Percentiles rank a stretch among this genome's conserved stretches.
Evolutionary conservation across 2,113 vertebrate genomes (phyloP).

Genomic region (Xiphias gladius): DNA sequence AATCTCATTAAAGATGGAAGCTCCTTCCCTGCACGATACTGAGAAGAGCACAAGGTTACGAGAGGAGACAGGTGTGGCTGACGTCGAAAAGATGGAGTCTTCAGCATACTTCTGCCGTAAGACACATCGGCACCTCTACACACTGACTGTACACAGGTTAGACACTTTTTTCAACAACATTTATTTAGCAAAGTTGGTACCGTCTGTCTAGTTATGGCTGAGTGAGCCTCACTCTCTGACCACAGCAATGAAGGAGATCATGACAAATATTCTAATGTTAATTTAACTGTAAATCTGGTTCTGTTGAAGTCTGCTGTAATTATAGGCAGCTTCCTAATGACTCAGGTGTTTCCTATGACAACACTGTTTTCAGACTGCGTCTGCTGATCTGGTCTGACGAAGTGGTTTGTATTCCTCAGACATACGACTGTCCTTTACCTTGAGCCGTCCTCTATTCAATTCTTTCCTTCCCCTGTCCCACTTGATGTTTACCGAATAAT

Average conservation of each 20-base stretch:
- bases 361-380: too few species aligned
- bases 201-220: background rate
- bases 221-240: background rate
- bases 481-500: background rate
- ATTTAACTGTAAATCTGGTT: background rate
- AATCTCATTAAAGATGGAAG: constrained; percentile 87
- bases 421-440: background rate
- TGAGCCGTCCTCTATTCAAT: background rate
- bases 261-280: background rate
- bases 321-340: background rate
- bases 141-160: background rate
- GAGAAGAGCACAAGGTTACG: constrained; percentile 68
- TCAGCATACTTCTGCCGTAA: constrained; percentile 27
- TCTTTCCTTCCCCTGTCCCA: background rate
- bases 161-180: background rate
- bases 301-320: background rate
- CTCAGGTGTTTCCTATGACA: background rate
- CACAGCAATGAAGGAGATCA: background rate
- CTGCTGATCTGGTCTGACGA: too few species aligned
- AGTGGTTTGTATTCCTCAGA: background rate
- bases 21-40: constrained; percentile 60
- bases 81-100: constrained; percentile 42
- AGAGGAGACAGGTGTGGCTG: constrained; percentile 47
- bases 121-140: background rate
- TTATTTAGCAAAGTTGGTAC: background rate